Percentiles rank a stretch among this genome's conserved stretches.
Evolutionary conservation across 2,113 vertebrate genomes (phyloP).

Genomic region (Sterrhoptilus dennistouni): DNA sequence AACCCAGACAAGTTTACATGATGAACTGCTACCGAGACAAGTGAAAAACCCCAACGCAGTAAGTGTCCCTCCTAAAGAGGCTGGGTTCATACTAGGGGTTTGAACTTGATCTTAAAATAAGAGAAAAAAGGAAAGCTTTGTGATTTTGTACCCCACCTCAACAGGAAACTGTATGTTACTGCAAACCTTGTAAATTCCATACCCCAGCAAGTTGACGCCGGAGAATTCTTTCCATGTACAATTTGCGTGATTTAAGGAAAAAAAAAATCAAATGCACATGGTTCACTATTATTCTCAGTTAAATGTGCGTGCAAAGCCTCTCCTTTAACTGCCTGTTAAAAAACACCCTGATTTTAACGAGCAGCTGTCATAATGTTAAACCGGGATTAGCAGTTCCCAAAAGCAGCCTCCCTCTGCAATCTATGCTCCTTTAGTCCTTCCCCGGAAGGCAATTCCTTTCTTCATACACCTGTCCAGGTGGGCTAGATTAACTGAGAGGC

Average conservation of each 20-base stretch:
- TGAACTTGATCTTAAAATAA: not conserved
- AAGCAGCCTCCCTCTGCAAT: constrained; percentile 28
- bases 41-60: not conserved
- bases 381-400: constrained; percentile 51
- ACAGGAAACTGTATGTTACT: constrained; percentile 58
- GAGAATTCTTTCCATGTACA: constrained; percentile 50
- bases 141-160: not conserved
- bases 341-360: constrained; percentile 54
- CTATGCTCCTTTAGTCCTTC: not conserved
- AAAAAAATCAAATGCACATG: constrained; percentile 63
- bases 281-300: constrained; percentile 43
- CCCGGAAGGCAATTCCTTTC: constrained; percentile 54
- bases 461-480: constrained; percentile 52
- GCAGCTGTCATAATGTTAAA: constrained; percentile 54
- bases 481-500: constrained; percentile 57
- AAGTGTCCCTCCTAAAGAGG: not conserved
- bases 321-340: constrained; percentile 50
- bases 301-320: constrained; percentile 49
- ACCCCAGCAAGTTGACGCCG: constrained; percentile 49
- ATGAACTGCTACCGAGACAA: constrained; percentile 36
- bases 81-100: not conserved
- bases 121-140: constrained; percentile 27
- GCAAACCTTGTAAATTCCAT: constrained; percentile 49
- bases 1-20: constrained; percentile 17
- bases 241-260: constrained; percentile 40